These are phyloP conservation scores for Beroe forskalii DNA, from an alignment of 37 sponge, comb jelly and placozoan genomes.

Conservation along the genomic window DNA sequence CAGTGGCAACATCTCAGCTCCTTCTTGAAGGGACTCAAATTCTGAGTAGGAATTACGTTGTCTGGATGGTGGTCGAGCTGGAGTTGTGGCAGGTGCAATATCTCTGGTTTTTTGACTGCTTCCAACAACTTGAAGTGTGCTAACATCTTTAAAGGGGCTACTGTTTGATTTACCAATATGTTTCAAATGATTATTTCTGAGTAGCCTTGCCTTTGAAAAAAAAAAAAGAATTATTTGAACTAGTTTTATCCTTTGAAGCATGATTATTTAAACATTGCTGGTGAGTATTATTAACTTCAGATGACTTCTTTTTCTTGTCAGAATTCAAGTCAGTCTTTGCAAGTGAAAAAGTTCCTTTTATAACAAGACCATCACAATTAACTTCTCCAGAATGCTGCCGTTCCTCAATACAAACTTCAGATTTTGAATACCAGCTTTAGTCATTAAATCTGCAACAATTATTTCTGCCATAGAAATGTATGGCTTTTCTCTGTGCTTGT, in stretches of 20 bases:
- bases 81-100: background rate
- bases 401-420: slow-evolving; percentile 63
- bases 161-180: slow-evolving; percentile 59
- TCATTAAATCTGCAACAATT: slow-evolving; percentile 57
- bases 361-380: slow-evolving; percentile 38
- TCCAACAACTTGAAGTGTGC: slow-evolving; percentile 46
- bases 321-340: slow-evolving; percentile 15
- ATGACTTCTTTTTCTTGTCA: slow-evolving; percentile 14
- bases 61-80: slow-evolving; percentile 17
- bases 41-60: slow-evolving; percentile 35
- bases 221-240: background rate
- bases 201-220: slow-evolving; percentile 27
- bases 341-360: slow-evolving; percentile 61
- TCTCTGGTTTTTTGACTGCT: slow-evolving; percentile 32
- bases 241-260: background rate
- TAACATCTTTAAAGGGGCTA: slow-evolving; percentile 24
- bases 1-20: background rate
- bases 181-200: slow-evolving; percentile 5
- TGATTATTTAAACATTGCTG: slow-evolving; percentile 7
- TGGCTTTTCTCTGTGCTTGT: slow-evolving; percentile 69
- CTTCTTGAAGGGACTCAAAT: slow-evolving; percentile 29
- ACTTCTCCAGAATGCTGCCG: slow-evolving; percentile 33
- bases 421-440: slow-evolving; percentile 23
- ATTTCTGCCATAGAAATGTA: slow-evolving; percentile 62
- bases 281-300: background rate